Conservation (phyloP, 1,140 invertebrate species). For the Drosophila kohkoa region DNA sequence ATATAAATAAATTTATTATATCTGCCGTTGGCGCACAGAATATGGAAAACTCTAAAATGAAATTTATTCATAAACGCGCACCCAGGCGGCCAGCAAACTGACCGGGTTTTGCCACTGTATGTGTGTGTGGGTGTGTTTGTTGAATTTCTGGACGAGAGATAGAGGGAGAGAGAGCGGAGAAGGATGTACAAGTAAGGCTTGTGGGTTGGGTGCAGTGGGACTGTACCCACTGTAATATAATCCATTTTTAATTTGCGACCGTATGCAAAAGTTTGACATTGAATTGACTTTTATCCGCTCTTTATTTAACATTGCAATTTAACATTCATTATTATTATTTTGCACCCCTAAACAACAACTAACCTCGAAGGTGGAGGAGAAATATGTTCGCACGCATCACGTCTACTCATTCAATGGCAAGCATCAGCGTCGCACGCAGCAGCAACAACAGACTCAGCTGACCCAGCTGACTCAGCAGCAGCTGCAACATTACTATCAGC, state of each 20-base stretch:
- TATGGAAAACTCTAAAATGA: constrained; percentile 79
- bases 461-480: constrained; percentile 72
- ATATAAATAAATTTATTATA: constrained; percentile 84
- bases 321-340: constrained; percentile 4
- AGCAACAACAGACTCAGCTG: constrained; percentile 73
- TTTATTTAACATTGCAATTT: constrained; percentile 30
- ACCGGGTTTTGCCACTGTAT: constrained; percentile 11
- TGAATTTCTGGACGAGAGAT: neutral
- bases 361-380: constrained; percentile 79
- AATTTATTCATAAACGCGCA: constrained; percentile 80
- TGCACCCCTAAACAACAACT: neutral
- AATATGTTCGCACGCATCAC: constrained; percentile 81
- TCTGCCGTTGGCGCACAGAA: constrained; percentile 58
- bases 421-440: constrained; percentile 74
- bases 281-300: constrained; percentile 63
- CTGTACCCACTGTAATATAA: constrained; percentile 36
- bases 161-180: neutral
- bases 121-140: constrained; percentile 8
- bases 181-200: neutral
- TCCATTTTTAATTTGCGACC: constrained; percentile 69
- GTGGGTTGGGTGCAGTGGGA: constrained; percentile 31
- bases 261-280: constrained; percentile 64
- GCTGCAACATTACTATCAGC: constrained; percentile 70
- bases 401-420: constrained; percentile 78
- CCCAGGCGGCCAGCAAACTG: constrained; percentile 43